A percentile compares a stretch with the other conserved stretches of the same genome.
phyloP scores from a whole-genome alignment of 2,797 vertebrate genomes.

The Neosilurus mollespiculum region DNA sequence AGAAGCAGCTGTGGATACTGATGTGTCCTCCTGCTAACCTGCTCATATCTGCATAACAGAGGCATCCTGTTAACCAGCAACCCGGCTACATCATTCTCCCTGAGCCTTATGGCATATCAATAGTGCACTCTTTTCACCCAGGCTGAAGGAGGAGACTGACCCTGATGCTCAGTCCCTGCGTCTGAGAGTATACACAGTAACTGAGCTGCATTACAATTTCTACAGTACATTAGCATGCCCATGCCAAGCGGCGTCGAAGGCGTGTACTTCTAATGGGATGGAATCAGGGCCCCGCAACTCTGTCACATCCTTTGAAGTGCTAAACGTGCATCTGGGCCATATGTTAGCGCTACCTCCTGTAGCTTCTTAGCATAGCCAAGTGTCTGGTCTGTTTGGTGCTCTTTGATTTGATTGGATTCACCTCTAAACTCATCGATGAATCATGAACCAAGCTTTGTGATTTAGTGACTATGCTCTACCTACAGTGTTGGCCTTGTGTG shows the following conservation, averaged over 20 bases:
- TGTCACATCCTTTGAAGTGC: slow-evolving; percentile 51
- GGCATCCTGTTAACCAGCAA: slow-evolving; percentile 80
- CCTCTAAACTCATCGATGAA: slow-evolving; percentile 23
- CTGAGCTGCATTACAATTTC: slow-evolving; percentile 31
- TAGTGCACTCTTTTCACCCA: slow-evolving; percentile 55
- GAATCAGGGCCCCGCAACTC: slow-evolving; percentile 48
- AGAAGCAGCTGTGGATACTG: slow-evolving; percentile 64
- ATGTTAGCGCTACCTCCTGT: slow-evolving; percentile 22
- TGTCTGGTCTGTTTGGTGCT: slow-evolving; percentile 9
- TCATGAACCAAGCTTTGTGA: slow-evolving; percentile 34
- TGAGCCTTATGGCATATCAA: slow-evolving; percentile 69
- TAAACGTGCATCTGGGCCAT: slow-evolving; percentile 43
- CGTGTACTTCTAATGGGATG: slow-evolving; percentile 23
- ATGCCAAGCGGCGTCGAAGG: slow-evolving; percentile 60
- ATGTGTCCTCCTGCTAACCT: slow-evolving; percentile 78
- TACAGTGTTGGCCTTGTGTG: neutral
- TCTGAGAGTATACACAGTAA: neutral
- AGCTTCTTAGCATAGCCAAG: slow-evolving; percentile 24
- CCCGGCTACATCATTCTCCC: slow-evolving; percentile 77
- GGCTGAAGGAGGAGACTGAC: slow-evolving; percentile 3
- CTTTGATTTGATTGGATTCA: slow-evolving; percentile 18
- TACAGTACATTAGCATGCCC: slow-evolving; percentile 60
- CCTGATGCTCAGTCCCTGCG: neutral
- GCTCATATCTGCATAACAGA: slow-evolving; percentile 81
- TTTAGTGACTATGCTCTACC: slow-evolving; percentile 17